These are phyloP conservation scores for Cynopterus sphinx DNA, from an alignment of 2,797 vertebrate genomes.

Conservation along the genomic window DNA sequence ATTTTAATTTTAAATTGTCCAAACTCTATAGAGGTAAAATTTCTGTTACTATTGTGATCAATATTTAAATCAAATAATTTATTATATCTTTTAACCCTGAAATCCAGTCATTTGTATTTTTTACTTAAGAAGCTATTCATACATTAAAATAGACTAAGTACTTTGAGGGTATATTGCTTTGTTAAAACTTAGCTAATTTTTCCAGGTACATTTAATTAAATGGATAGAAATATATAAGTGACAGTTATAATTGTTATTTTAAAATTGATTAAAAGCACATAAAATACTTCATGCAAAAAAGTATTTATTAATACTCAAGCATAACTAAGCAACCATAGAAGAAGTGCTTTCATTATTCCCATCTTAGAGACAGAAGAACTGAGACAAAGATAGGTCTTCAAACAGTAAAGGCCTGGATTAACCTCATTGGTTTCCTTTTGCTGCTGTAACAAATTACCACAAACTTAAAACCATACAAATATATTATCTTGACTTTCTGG, in stretches of 20 bases:
- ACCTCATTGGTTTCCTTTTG: neutral
- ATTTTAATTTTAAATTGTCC: neutral
- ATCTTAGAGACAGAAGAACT: neutral
- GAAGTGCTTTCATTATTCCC: neutral
- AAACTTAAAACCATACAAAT: neutral
- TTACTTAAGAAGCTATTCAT: neutral
- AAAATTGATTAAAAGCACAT: neutral
- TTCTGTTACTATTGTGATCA: neutral
- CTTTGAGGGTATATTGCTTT: neutral
- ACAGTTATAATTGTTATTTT: neutral
- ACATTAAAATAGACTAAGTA: neutral
- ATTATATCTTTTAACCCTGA: neutral
- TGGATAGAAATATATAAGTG: neutral
- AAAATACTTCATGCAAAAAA: neutral
- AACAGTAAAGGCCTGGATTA: neutral
- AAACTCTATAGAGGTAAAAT: neutral
- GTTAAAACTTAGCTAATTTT: neutral
- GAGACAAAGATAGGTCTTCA: neutral
- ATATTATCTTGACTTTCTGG: neutral
- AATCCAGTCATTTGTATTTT: constrained; percentile 31
- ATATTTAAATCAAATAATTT: neutral
- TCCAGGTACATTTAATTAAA: neutral
- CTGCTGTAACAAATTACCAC: neutral
- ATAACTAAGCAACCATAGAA: neutral
- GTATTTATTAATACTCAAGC: neutral